Percentiles rank a stretch among this genome's conserved stretches.
phyloP scores from a whole-genome alignment of 2,888 invertebrate species.

The Caenorhabditis plicata region DNA sequence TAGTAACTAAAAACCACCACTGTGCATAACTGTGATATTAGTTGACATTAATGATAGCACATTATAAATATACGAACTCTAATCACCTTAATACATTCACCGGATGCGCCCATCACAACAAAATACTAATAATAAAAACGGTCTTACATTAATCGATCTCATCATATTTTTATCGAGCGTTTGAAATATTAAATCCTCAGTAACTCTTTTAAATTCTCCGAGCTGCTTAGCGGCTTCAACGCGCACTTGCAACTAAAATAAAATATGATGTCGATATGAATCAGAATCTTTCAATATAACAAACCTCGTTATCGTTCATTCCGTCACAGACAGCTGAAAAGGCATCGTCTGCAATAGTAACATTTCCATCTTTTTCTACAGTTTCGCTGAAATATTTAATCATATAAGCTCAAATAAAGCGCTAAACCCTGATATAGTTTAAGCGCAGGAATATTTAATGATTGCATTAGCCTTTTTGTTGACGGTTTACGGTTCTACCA shows the following conservation, averaged over 20 bases:
- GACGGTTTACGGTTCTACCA: too few species aligned
- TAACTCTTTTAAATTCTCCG: slow-evolving; percentile 84
- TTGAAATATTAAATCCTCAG: slow-evolving; percentile 86
- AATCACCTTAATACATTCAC: too few species aligned
- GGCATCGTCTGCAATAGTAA: slow-evolving; percentile 76
- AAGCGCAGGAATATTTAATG: too few species aligned
- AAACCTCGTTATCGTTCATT: slow-evolving; percentile 82
- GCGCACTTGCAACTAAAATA: slow-evolving; percentile 41
- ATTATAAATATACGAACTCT: too few species aligned
- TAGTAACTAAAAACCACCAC: too few species aligned
- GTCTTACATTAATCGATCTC: slow-evolving; percentile 83
- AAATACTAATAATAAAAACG: too few species aligned
- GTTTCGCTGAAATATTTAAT: slow-evolving; percentile 1
- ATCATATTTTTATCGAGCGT: slow-evolving; percentile 95
- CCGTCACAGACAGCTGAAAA: slow-evolving; percentile 91
- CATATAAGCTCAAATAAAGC: too few species aligned
- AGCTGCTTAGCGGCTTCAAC: slow-evolving; percentile 65
- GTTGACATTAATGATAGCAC: too few species aligned
- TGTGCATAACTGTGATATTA: too few species aligned
- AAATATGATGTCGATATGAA: slow-evolving; percentile 68
- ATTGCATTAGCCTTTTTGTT: too few species aligned
- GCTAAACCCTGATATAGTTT: too few species aligned
- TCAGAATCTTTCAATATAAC: slow-evolving; percentile 72
- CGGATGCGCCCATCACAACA: too few species aligned
- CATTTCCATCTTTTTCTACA: neutral